These are phyloP conservation scores for Atopsyche davidsoni DNA, from an alignment of 1,140 invertebrate species.

Conservation along the genomic window DNA sequence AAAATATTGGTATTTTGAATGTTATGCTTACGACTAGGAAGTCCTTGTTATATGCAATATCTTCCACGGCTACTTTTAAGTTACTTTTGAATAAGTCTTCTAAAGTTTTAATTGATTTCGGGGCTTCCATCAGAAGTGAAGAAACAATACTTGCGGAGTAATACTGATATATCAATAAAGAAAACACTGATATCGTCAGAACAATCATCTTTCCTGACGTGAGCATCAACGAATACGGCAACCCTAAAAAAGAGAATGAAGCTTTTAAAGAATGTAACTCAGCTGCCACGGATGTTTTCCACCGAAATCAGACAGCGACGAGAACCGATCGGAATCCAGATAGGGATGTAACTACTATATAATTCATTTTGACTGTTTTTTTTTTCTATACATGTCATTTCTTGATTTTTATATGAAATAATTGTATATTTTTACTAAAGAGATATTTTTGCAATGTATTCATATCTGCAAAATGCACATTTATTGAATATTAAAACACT, in stretches of 20 bases:
- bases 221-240: slow-evolving; percentile 34
- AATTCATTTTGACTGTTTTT: neutral
- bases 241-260: neutral
- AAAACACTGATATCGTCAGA: slow-evolving; percentile 57
- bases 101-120: slow-evolving; percentile 55
- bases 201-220: slow-evolving; percentile 55
- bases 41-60: slow-evolving; percentile 55
- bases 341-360: neutral
- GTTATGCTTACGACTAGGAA: too few relatives aligned
- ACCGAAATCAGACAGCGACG: neutral
- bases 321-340: neutral
- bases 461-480: too few relatives aligned
- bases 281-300: neutral
- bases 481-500: too few relatives aligned
- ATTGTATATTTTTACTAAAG: neutral
- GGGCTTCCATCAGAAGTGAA: slow-evolving; percentile 58
- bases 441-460: too few relatives aligned
- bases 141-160: slow-evolving; percentile 70
- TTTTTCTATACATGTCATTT: too few relatives aligned
- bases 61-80: slow-evolving; percentile 54
- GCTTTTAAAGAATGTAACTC: too few relatives aligned
- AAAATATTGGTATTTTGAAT: too few relatives aligned
- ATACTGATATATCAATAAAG: slow-evolving; percentile 60
- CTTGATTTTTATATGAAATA: too few relatives aligned
- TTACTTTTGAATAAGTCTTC: slow-evolving; percentile 55